phyloP scores from a whole-genome alignment of 1,140 invertebrate species.

The Bombus vancouverensis region DNA sequence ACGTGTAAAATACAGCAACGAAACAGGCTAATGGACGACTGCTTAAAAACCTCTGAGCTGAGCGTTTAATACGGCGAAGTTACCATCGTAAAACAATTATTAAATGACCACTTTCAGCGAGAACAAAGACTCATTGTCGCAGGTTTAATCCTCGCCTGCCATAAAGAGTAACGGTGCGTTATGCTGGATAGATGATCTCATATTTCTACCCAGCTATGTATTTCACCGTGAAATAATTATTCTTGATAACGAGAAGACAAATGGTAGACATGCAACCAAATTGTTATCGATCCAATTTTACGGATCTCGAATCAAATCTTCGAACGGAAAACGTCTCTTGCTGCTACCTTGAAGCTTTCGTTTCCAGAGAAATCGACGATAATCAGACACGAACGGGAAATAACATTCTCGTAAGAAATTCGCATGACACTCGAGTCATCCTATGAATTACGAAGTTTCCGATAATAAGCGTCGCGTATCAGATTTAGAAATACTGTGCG shows the following conservation, averaged over 20 bases:
- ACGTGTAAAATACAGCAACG: background rate
- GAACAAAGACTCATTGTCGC: slow-evolving; percentile 27
- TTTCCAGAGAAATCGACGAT: too few relatives aligned
- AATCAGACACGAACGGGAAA: background rate
- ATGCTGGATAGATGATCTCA: background rate
- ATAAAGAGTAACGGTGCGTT: slow-evolving; percentile 18
- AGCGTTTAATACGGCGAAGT: background rate
- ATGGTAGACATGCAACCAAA: background rate
- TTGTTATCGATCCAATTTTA: background rate
- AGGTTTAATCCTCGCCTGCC: slow-evolving; percentile 12
- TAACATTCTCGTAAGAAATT: background rate
- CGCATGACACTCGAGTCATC: background rate
- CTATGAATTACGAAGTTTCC: background rate
- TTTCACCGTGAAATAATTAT: slow-evolving; percentile 22
- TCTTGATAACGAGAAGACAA: background rate
- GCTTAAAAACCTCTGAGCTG: too few relatives aligned
- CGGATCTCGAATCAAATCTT: background rate
- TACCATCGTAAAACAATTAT: slow-evolving; percentile 9
- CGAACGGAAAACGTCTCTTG: background rate
- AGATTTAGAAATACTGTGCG: background rate
- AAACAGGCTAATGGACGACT: background rate
- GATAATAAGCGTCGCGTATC: background rate
- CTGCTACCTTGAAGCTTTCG: background rate
- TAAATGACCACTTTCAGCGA: slow-evolving; percentile 17
- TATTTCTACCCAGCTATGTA: slow-evolving; percentile 7